Percentiles rank a stretch among this genome's conserved stretches.
Evolutionary conservation across 2,797 vertebrate genomes (phyloP).

Genomic region (Falco biarmicus): DNA sequence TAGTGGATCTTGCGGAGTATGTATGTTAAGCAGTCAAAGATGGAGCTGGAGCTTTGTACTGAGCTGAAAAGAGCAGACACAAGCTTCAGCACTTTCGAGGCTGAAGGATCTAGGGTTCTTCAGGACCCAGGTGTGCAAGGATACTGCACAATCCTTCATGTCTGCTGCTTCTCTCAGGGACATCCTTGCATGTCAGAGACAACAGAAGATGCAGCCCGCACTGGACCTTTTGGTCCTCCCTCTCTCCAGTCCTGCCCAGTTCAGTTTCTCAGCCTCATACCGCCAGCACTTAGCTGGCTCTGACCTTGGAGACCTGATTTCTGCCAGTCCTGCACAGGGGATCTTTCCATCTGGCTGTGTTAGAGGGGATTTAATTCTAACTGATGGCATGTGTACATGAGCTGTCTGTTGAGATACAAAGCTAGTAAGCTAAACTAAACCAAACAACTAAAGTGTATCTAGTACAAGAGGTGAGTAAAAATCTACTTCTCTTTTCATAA

Average conservation of each 20-base stretch:
- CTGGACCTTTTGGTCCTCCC: neutral
- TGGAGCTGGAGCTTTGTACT: neutral
- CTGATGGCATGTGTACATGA: neutral
- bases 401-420: neutral
- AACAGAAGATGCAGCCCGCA: rapidly evolving
- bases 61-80: neutral
- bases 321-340: neutral
- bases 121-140: neutral
- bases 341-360: neutral
- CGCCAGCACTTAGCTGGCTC: neutral
- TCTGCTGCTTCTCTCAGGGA: neutral
- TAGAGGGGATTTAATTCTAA: neutral
- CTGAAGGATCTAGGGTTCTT: neutral
- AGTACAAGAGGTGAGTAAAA: too few relatives aligned
- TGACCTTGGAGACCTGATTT: neutral
- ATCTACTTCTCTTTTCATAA: neutral
- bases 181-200: neutral
- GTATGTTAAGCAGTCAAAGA: neutral
- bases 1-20: neutral
- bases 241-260: rapidly evolving
- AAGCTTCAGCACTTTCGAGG: neutral
- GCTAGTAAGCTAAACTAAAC: neutral
- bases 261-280: neutral
- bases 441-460: neutral
- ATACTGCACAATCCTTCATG: neutral